Evolutionary conservation across 2,797 vertebrate species (phyloP), one percentile per base, ranked within the genome.

Genomic region (Poeciliopsis infans): DNA sequence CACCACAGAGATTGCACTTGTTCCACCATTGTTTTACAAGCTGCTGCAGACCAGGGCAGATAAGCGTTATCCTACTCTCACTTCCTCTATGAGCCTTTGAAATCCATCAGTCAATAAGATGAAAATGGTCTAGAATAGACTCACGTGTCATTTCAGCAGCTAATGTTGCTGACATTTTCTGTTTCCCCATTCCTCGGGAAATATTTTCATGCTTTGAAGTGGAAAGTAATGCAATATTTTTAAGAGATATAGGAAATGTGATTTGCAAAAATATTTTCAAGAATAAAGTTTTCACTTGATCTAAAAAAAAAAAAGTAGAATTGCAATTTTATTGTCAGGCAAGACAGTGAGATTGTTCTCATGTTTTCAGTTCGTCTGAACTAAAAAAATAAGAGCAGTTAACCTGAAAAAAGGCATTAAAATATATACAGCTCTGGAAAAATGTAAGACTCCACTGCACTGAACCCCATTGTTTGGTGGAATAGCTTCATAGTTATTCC

Each of bases 71-170:
- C 91, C 89, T 91, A 88, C 89, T 90, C 87, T 90, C 88, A 89
- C 91, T 91, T 93, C 92, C 87, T 76, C 77, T 46, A 85, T 83
- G 90, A 91, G 93, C 86, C 88, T 88, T 87, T 88, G 81, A 94
- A 94, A 95, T 94, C 93, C 92, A 92, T 94, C 91, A 90, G 94
- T 94, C 92, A 95, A 94, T 93, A 93, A 93, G 89, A 91, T 79
- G 90, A 79, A 90, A 92, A 94, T 75, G 51, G 82, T 78, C 78
- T 79, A 66, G 78, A 85, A 84, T 78, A 76, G 75, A 76, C 84
- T 49, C 83, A 57, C 75, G 70, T 39, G 73, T 55, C 68, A 83
- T 64, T 83, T 82, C 66, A 61, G 49, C 31, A 61, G 82, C 79
- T 69, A 2, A 66, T 77, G 82, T 79, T 85, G 91, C 41, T 71